Evolutionary conservation across 2,888 invertebrate species (phyloP).

Genomic region (Andrena minutula): DNA sequence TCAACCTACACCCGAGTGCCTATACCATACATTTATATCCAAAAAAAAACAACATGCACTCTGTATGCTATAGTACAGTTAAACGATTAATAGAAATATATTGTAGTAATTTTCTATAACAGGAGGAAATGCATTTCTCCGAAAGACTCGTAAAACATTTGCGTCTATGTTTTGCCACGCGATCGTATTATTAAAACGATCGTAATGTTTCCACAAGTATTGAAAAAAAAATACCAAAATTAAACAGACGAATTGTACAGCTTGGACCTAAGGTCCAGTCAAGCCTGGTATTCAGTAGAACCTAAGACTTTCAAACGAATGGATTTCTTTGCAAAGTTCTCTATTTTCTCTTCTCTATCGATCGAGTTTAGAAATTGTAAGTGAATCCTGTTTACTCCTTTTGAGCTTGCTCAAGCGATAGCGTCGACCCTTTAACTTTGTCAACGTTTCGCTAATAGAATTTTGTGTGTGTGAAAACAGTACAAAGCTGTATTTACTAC

Average conservation of each 20-base stretch:
- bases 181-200: constrained; percentile 34
- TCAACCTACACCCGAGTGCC: constrained; percentile 84
- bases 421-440: constrained; percentile 29
- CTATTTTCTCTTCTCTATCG: neutral
- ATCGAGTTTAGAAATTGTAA: constrained; percentile 14
- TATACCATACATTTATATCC: constrained; percentile 82
- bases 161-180: constrained; percentile 62
- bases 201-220: constrained; percentile 14
- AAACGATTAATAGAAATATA: constrained; percentile 73
- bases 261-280: constrained; percentile 7
- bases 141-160: constrained; percentile 63
- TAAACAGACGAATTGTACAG: constrained; percentile 11
- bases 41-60: constrained; percentile 81
- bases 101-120: constrained; percentile 75
- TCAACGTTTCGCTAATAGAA: constrained; percentile 26
- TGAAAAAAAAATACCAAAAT: constrained; percentile 3
- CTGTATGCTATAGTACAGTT: constrained; percentile 75
- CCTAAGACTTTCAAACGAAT: neutral
- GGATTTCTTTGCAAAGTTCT: constrained; percentile 1
- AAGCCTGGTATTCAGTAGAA: constrained; percentile 8
- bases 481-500: constrained; percentile 78
- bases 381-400: neutral
- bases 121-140: constrained; percentile 62
- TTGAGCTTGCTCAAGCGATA: constrained; percentile 4
- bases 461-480: constrained; percentile 66